phyloP scores from a whole-genome alignment of 2,113 vertebrate genomes.

The Micromys minutus region DNA sequence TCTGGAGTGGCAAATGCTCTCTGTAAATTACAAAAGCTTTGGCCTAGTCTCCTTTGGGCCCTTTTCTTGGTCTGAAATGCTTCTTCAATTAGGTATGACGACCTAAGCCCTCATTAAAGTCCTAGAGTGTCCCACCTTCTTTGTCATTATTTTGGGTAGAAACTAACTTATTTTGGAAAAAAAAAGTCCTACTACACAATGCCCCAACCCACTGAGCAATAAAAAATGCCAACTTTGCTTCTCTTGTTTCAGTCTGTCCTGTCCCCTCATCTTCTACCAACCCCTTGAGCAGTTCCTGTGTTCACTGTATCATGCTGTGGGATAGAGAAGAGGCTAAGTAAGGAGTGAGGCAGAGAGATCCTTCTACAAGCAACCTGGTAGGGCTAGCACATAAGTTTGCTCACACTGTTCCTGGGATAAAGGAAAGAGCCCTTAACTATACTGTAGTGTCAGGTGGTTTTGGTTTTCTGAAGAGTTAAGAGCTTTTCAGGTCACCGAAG shows the following conservation, averaged over 20 bases:
- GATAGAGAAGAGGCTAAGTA: neutral
- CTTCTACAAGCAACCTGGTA: neutral
- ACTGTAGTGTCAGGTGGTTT: neutral
- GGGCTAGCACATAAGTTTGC: neutral
- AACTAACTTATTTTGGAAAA: constrained; percentile 18
- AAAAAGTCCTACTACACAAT: neutral
- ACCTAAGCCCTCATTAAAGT: neutral
- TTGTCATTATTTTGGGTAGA: constrained; percentile 9
- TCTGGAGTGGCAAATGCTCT: neutral
- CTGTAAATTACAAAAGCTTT: constrained; percentile 6
- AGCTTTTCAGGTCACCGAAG: neutral
- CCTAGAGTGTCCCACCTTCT: neutral
- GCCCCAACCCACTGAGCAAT: neutral
- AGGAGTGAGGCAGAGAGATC: neutral
- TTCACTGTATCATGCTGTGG: neutral
- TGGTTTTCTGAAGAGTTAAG: neutral
- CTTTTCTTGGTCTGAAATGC: neutral
- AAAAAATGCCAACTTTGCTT: neutral
- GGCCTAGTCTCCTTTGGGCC: neutral
- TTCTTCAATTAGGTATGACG: constrained; percentile 15
- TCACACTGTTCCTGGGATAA: constrained; percentile 6
- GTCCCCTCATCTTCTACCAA: neutral
- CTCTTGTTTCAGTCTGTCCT: neutral
- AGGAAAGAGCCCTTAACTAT: neutral
- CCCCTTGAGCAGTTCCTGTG: neutral